A percentile compares a stretch with the other conserved stretches of the same genome.
Conservation (phyloP, 2,888 invertebrate species). For the Lamellibrachia columna region DNA sequence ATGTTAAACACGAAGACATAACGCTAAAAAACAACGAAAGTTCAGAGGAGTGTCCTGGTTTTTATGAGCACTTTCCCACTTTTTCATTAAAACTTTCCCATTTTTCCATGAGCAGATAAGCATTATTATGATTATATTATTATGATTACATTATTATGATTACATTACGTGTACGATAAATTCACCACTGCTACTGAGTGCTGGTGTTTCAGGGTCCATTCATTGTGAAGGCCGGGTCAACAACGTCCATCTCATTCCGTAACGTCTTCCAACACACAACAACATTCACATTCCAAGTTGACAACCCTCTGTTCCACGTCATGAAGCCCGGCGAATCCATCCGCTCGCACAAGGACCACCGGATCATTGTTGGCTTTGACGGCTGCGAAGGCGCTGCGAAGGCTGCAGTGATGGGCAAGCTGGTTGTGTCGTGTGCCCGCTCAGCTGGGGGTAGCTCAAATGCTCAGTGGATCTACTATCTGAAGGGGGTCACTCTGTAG, state of each 20-base stretch:
- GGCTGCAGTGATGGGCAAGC: conserved; percentile 64
- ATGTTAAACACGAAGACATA: too few species aligned
- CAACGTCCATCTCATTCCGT: conserved; percentile 66
- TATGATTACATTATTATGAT: background rate
- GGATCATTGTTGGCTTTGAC: conserved; percentile 65
- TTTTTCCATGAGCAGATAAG: too few species aligned
- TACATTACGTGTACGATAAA: background rate
- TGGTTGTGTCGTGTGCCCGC: conserved; percentile 62
- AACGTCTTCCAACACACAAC: conserved; percentile 67
- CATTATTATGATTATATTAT: too few species aligned
- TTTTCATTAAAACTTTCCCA: too few species aligned
- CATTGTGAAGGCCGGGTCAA: conserved; percentile 64
- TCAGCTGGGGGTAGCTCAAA: conserved; percentile 61
- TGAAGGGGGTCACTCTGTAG: conserved; percentile 60
- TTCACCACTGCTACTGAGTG: background rate
- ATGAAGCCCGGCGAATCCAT: conserved; percentile 65
- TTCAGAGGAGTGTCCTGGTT: too few species aligned
- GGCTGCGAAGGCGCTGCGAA: conserved; percentile 61
- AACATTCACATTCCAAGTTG: conserved; percentile 65
- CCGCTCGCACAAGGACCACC: conserved; percentile 64
- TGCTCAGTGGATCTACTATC: conserved; percentile 66
- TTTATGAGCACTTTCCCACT: too few species aligned
- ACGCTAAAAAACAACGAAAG: too few species aligned
- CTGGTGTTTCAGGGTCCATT: conserved; percentile 65
- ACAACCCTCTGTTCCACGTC: conserved; percentile 67